Base-by-base conservation (phyloP, 2,797 vertebrate genomes). In the Zalophus californianus region DNA sequence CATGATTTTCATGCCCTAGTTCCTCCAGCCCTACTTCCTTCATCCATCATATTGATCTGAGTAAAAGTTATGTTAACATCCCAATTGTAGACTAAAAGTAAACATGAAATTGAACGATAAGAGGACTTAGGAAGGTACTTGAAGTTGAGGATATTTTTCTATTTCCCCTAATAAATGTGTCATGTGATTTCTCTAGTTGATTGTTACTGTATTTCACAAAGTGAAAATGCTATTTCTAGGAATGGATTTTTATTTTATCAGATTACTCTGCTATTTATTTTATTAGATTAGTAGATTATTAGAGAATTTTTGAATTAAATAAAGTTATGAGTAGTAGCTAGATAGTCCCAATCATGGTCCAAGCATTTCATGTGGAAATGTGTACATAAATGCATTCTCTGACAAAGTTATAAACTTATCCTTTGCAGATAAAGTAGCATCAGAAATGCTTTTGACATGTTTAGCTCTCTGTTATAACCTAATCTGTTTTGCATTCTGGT, bases 401-500 rank as follows among this genome's bases (percentile, higher is more conserved):
- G 89, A 68, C 7, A n/a, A 56, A 80, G 1, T 15, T 94, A 52
- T 86, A 60, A n/a, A 96, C 16, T 66, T 50, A 94, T 96, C 3
- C 38, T 56, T 60, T 96, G 50, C 29, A 86, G 54, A 85, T 20
- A 82, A 95, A 86, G 72, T 73, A 73, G 11, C 7, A 64, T 44
- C 48, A 88, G 82, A 94, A 93, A 91, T 90, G 35, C 77, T 90
- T 91, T 93, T 90, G 79, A 82, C 77, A 23, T 50, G 44, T 64
- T 50, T 94, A 77, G 62, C 70, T 94, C 50, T 92, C 18, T 82
- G 3, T 89, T 94, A 52, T 66, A 52, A 62, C 14, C 7, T 94
- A 89, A 93, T 60, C 18, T 87, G 0, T 6, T 97, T 98, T 94
- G 10, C 29, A 50, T 96, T 97, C 41, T 84, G 23, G 3, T 89